Evolutionary conservation across 2,797 vertebrate species (phyloP), one percentile per base, ranked within the genome.

Genomic region (Ceryle rudis): DNA sequence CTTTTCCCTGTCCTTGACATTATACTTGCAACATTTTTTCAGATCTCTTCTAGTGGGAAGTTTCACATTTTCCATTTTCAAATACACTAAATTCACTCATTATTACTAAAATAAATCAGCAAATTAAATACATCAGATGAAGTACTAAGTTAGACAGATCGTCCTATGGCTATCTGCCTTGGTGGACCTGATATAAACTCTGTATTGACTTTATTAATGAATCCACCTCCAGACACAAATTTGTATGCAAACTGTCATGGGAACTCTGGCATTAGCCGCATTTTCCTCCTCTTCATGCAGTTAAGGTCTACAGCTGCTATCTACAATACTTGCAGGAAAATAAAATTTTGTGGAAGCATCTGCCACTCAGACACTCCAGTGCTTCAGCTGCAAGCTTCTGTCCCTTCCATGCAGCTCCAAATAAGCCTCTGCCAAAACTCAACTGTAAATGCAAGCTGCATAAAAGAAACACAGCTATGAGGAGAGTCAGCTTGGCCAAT

Each of bases 121-220:
- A 95, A 90, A 94, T 89, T 94, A 95, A 90, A 89, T 73, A 55
- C 44, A 84, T 84, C 78, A 86, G 55, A 87, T 61, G 23, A 91
- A 85, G 26, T 70, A 80, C 39, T 51, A 92, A 79, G 47, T 86
- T 80, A 82, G 86, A 89, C 69, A 91, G 91, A 90, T 96, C 97
- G 90, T 97, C 88, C 72, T 96, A 95, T 93, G 85, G 67, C 86
- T 88, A 77, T 69, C 77, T 92, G 64, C 95, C 47, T 78, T 97
- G 70, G 57, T 90, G 39, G 62, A 74, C 52, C 66, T 89, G 84
- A 86, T n/a, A 90, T 83, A 69, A 74, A 85, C 70, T 94, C 83
- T 52, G 47, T 92, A 86, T 92, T 96, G 91, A 95, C 97, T 97
- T 96, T 96, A 95, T 97, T 96, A 97, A 95, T 94, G 95, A 96